phyloP scores from a whole-genome alignment of 2,113 vertebrate species.

The Lutjanus erythropterus region DNA sequence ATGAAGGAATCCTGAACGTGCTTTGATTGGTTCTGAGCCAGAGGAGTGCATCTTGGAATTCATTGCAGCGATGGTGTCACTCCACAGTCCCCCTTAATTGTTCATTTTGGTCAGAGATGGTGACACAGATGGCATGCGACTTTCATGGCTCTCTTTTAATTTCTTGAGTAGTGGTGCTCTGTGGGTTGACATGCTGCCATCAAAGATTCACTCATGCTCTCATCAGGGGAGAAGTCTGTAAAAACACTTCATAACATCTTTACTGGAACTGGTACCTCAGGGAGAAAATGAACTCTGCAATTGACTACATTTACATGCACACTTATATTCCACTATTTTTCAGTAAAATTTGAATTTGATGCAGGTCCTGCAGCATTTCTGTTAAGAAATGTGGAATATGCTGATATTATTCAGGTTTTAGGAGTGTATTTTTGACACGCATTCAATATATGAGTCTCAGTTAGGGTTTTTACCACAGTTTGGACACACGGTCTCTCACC shows the following conservation, averaged over 20 bases:
- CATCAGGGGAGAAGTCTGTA: not conserved
- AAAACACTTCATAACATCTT: not conserved
- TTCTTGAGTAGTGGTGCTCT: not conserved
- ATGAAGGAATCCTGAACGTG: conserved; percentile 20
- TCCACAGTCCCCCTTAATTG: not conserved
- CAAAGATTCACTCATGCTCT: not conserved
- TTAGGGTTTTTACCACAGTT: too few relatives aligned
- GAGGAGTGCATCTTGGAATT: conserved; percentile 3
- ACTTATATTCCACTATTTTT: too few relatives aligned
- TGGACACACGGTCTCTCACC: too few relatives aligned
- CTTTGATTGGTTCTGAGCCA: conserved; percentile 6
- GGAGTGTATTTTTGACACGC: too few relatives aligned
- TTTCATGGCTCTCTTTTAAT: not conserved
- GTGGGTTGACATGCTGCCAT: not conserved
- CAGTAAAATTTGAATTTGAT: too few relatives aligned
- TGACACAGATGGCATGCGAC: conserved; percentile 2
- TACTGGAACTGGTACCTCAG: not conserved
- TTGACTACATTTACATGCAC: not conserved
- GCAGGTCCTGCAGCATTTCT: too few relatives aligned
- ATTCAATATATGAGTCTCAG: too few relatives aligned
- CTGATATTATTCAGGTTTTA: too few relatives aligned
- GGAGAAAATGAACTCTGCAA: too few relatives aligned
- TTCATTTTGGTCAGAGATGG: conserved; percentile 14
- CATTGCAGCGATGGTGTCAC: not conserved
- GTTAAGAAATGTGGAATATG: too few relatives aligned